Base-by-base conservation (phyloP, 1,140 invertebrate genomes). In the Ylistrum balloti region DNA sequence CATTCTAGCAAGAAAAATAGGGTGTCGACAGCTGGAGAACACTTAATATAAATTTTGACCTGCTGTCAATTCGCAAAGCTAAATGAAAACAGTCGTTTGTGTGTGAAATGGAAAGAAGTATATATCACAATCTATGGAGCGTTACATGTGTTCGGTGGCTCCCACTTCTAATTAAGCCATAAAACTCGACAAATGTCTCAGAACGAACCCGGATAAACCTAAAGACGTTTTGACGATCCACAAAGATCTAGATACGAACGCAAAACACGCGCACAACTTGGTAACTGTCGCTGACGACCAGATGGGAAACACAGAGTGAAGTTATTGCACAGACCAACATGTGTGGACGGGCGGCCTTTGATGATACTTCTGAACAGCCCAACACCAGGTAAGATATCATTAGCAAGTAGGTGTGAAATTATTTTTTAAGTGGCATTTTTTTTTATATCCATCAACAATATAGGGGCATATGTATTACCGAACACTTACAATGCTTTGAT, bases 31-130 rank as follows among this genome's bases (percentile, higher is more conserved):
- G 56, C 56, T 74, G 56, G 22, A 28, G 56, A 74, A 74, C 56
- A 74, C 56, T 74, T 74, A 74, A 74, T 74, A 74, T 74, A 74
- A 74, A 74, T 74, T 74, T 74, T 74, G 56, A 74, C 56, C 56
- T 28, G 56, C 56, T 74, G 56, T 74, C 56, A 74, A 74, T 74
- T 74, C 56, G 22, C 0, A 28, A 74, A 74, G 56, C 56, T 74
- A 74, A 74, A 74, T 74, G 56, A 74, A 74, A 74, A 74, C 56
- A 74, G 56, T 74, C 56, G 56, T 74, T 74, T 74, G 56, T 74
- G 56, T 74, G 56, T 74, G 56, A 74, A 74, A 74, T 74, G 56
- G 56, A 74, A 74, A 74, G 56, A n/a, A 74, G 56, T 74, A 74
- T 74, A 74, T 74, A 74, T 74, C 56, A 74, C 11, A 74, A 74